phyloP scores from a whole-genome alignment of 1,140 invertebrate genomes.

The Drosophila leontia region DNA sequence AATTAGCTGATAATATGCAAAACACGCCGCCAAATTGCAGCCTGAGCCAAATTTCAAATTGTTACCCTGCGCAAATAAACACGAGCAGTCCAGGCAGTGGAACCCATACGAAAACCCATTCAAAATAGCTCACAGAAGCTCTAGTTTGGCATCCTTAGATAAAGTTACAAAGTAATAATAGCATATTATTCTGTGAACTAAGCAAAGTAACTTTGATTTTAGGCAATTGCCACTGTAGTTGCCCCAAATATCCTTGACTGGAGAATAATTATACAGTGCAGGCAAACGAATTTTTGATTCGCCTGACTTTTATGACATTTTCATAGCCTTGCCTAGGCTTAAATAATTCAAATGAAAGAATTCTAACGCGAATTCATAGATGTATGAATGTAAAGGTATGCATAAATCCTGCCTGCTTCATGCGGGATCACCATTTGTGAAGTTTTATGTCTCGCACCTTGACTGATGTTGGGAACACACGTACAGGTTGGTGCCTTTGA shows the following conservation, averaged over 20 bases:
- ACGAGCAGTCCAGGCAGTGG: conserved; percentile 31
- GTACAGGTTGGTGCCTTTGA: not conserved
- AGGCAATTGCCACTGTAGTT: conserved; percentile 20
- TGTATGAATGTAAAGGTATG: not conserved
- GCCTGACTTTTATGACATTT: conserved; percentile 25
- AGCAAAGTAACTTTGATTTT: not conserved
- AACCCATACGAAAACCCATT: conserved; percentile 17
- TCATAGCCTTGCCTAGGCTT: conserved; percentile 6
- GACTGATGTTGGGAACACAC: conserved; percentile 33
- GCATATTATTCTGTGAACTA: too few relatives aligned
- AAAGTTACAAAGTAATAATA: not conserved
- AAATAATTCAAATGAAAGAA: conserved; percentile 8
- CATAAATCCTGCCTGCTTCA: conserved; percentile 22
- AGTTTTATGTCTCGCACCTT: not conserved
- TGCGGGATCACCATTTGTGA: conserved; percentile 13
- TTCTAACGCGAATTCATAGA: not conserved
- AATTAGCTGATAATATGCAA: conserved; percentile 83
- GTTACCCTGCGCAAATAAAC: conserved; percentile 64
- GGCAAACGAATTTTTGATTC: conserved; percentile 25
- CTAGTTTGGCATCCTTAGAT: not conserved
- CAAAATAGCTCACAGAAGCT: not conserved
- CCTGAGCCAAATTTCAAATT: conserved; percentile 76
- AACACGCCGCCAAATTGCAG: conserved; percentile 80
- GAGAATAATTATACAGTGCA: conserved; percentile 11
- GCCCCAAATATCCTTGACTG: conserved; percentile 28